Evolutionary conservation across 2,113 vertebrate species (phyloP).

Genomic region (Salvelinus fontinalis): DNA sequence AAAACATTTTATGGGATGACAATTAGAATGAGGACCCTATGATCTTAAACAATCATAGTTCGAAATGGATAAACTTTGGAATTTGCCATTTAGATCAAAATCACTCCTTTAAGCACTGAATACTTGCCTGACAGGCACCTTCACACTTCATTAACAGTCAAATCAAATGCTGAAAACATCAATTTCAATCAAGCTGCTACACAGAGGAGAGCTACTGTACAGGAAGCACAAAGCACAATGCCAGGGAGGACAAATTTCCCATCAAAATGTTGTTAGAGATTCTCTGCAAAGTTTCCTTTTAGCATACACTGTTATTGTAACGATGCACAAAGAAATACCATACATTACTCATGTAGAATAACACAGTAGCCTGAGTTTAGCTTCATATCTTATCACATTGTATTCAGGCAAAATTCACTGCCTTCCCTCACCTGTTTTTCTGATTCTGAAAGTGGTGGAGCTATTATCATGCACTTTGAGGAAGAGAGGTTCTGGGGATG

Average conservation of each 20-base stretch:
- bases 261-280: no score
- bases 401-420: conserved; percentile 35
- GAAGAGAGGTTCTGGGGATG: conserved; percentile 59
- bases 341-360: conserved; percentile 18
- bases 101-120: conserved; percentile 70
- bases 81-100: conserved; percentile 79
- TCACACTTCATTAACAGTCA: conserved; percentile 80
- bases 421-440: conserved; percentile 32
- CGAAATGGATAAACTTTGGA: conserved; percentile 74
- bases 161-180: neutral
- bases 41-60: conserved; percentile 77
- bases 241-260: neutral
- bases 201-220: neutral
- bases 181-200: neutral
- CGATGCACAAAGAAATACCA: neutral
- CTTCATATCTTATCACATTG: neutral
- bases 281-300: no score
- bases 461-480: conserved; percentile 10
- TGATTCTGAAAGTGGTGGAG: conserved; percentile 16
- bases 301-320: neutral
- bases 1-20: conserved; percentile 63
- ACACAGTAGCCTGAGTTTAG: neutral
- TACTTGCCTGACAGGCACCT: conserved; percentile 77
- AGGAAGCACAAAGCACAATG: neutral
- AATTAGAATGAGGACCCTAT: conserved; percentile 72